These are phyloP conservation scores for Oreochromis aureus DNA, from an alignment of 2,113 vertebrate species.

Conservation along the genomic window DNA sequence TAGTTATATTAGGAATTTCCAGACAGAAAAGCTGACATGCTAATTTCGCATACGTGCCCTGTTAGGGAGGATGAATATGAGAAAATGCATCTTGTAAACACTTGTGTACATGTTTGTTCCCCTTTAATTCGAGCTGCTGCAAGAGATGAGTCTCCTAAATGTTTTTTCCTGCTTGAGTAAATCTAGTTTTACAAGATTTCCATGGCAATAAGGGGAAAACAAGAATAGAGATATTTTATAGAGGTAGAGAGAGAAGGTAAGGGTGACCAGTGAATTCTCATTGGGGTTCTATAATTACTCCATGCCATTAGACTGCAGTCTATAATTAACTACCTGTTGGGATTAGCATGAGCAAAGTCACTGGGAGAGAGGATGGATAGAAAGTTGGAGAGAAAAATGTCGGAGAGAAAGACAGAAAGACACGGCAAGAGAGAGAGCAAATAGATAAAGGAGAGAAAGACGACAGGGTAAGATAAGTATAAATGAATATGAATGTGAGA, in stretches of 20 bases:
- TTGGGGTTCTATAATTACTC: slow-evolving; percentile 60
- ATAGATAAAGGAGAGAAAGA: not conserved
- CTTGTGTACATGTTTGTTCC: not conserved
- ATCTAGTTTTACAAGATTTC: not conserved
- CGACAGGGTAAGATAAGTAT: not conserved
- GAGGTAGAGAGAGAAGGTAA: not conserved
- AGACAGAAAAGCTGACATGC: not conserved
- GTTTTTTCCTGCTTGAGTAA: not conserved
- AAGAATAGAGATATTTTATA: not conserved
- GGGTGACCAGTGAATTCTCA: slow-evolving; percentile 44
- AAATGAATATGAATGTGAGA: not conserved
- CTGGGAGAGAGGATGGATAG: not conserved
- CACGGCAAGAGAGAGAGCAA: not conserved
- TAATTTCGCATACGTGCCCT: not conserved
- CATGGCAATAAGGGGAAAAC: not conserved
- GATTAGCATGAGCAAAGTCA: slow-evolving; percentile 59
- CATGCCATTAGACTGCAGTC: slow-evolving; percentile 57
- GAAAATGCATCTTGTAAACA: not conserved
- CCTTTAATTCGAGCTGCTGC: not conserved
- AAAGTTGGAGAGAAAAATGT: not conserved
- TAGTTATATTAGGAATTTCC: not conserved
- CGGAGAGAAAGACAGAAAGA: not conserved
- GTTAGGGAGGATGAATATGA: not conserved
- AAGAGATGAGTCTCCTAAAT: not conserved
- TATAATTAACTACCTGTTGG: slow-evolving; percentile 67